Base-by-base conservation (phyloP, 1,140 invertebrate genomes). In the Bicyclus anynana region DNA sequence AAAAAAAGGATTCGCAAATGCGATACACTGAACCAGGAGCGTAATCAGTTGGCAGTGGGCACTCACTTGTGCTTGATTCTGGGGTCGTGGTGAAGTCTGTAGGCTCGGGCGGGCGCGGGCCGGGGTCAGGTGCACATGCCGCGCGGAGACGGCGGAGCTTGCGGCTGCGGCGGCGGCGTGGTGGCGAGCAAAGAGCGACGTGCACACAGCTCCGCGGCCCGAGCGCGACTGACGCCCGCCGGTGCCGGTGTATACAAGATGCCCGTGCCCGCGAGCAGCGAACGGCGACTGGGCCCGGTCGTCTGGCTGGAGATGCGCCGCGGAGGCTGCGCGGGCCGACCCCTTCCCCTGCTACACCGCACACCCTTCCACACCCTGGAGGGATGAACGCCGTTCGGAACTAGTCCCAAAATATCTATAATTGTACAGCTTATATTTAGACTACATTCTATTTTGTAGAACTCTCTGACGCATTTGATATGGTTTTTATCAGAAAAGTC, bases 191-290 rank as follows among this genome's bases (percentile, higher is more conserved):
- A n/a, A 12, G 50, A 40, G 65, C 21, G 20, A 26, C 47, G 60
- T 62, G 68, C 52, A 29, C 44, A 50, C 38, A 6, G 48, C 18
- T 38, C 35, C 63, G 69, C 69, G 68, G 63, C 54, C 40, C 53
- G 69, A 59, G 62, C 69, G 68, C 72, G 66, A 76, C 74, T 77
- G 67, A 26, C 59, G 60, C 46, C 21, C 29, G 44, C 29, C 46
- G 53, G 13, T 18, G 38, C 23, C 17, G 50, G 29, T 27, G 50
- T n/a, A n/a, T n/a, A n/a, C n/a, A n/a, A n/a, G n/a, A n/a, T 18
- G 17, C 10, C 46, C 53, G 35, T 27, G 26, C 26, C 53, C 40
- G 49, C 58, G 47, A 16, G 37, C 50, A 29, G 49, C 27, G 56
- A 33, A 12, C 7, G 4, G 29, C 29, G 29, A 33, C 29, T 33